These are phyloP conservation scores for Coptodon bakossiorum DNA, from an alignment of 2,113 vertebrate genomes.

Conservation along the genomic window DNA sequence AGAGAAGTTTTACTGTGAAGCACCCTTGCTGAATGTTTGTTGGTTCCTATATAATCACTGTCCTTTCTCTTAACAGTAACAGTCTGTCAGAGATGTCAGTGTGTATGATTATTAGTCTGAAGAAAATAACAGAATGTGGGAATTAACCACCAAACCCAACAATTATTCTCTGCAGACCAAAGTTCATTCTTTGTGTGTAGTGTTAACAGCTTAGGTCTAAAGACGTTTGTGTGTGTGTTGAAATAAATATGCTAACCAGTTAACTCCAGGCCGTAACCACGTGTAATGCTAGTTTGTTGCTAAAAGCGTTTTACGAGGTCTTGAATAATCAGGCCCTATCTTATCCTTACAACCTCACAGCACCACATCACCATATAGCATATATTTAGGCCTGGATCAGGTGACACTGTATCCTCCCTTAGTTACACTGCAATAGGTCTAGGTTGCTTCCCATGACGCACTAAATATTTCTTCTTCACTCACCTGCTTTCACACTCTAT, in stretches of 20 bases:
- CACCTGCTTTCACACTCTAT: rapidly evolving
- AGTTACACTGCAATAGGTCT: neutral
- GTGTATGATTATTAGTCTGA: neutral
- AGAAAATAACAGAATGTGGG: neutral
- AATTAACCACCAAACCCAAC: neutral
- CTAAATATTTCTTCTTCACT: neutral
- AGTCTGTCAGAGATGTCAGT: neutral
- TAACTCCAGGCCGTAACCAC: neutral
- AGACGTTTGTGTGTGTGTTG: neutral
- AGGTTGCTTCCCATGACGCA: rapidly evolving
- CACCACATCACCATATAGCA: rapidly evolving
- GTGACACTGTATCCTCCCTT: rapidly evolving
- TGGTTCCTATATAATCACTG: neutral
- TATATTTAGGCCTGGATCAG: neutral
- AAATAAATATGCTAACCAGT: neutral
- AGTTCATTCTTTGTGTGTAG: neutral
- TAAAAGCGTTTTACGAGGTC: neutral
- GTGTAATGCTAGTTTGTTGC: neutral
- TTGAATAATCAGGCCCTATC: neutral
- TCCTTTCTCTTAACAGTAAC: neutral
- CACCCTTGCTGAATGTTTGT: neutral
- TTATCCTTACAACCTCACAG: neutral
- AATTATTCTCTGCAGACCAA: neutral
- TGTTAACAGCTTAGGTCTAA: neutral
- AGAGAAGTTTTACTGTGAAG: neutral